phyloP scores from a whole-genome alignment of 2,113 vertebrate genomes.

The Anthoscopus minutus region DNA sequence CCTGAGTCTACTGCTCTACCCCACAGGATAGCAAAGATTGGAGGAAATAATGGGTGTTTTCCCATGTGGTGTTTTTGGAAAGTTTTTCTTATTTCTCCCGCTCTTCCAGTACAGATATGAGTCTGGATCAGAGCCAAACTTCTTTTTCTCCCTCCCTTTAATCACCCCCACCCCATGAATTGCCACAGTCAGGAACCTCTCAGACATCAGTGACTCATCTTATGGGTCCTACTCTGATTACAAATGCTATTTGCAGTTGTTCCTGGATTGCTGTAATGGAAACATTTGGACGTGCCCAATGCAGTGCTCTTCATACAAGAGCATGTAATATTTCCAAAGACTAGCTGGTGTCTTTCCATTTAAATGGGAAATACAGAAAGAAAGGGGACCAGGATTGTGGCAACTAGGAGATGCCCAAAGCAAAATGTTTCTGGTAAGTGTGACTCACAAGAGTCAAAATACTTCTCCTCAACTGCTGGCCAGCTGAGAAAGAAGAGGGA shows the following conservation, averaged over 20 bases:
- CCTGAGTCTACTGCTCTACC: not conserved
- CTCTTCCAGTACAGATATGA: not conserved
- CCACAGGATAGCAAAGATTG: not conserved
- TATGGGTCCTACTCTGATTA: not conserved
- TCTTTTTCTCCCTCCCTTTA: not conserved
- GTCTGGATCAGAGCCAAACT: not conserved
- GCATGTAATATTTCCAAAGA: conserved; percentile 28
- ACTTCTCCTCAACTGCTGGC: not conserved
- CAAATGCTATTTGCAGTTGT: conserved; percentile 22
- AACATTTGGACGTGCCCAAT: conserved; percentile 10
- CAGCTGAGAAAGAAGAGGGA: conserved; percentile 14
- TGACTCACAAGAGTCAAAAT: conserved; percentile 51
- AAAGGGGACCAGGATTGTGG: not conserved
- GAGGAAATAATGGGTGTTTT: not conserved
- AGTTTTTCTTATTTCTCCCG: not conserved
- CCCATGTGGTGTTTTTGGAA: not conserved
- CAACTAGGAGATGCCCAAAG: conserved; percentile 30
- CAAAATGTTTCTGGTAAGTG: conserved; percentile 43
- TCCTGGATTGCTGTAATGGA: conserved; percentile 36
- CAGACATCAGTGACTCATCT: not conserved
- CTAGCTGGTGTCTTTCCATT: not conserved
- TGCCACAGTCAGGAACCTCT: not conserved
- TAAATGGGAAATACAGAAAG: conserved; percentile 1
- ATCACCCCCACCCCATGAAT: not conserved
- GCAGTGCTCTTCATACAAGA: not conserved